Conservation (phyloP, 2,113 vertebrate genomes). For the Pygoscelis adeliae region DNA sequence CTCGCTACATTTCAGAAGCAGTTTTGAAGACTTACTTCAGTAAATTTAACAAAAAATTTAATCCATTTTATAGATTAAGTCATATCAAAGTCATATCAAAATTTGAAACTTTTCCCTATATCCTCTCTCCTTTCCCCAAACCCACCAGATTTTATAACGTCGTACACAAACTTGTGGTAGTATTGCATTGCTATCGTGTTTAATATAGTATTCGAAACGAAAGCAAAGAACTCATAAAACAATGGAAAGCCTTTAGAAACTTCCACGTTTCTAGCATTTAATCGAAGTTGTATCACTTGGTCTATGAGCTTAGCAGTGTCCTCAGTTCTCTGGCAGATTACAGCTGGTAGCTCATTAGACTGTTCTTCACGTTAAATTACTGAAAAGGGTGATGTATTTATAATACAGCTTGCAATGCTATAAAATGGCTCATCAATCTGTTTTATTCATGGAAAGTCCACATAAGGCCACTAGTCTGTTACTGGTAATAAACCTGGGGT, state of each 20-base stretch:
- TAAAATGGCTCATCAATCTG: conserved; percentile 84
- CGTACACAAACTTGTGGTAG: not conserved
- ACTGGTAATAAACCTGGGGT: conserved; percentile 79
- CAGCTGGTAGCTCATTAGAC: conserved; percentile 70
- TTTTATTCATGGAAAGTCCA: conserved; percentile 81
- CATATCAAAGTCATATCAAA: not conserved
- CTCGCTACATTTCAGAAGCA: not conserved
- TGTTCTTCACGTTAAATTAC: conserved; percentile 76
- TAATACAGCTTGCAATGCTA: conserved; percentile 76
- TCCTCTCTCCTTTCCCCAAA: not conserved
- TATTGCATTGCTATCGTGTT: not conserved
- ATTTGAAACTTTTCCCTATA: not conserved
- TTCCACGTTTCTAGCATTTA: conserved; percentile 31
- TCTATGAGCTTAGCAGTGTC: conserved; percentile 26
- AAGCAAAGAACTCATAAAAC: conserved; percentile 34
- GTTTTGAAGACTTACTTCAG: not conserved
- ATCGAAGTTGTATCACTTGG: conserved; percentile 11
- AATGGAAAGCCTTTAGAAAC: conserved; percentile 3
- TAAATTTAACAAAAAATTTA: not conserved
- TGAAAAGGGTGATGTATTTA: conserved; percentile 80
- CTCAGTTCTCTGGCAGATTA: conserved; percentile 42
- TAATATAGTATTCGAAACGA: not conserved
- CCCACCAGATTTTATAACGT: not conserved
- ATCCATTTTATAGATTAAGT: not conserved
- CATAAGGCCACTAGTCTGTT: conserved; percentile 80